Base-by-base conservation (phyloP, 2,888 invertebrate genomes). In the Chelonus formosanus region DNA sequence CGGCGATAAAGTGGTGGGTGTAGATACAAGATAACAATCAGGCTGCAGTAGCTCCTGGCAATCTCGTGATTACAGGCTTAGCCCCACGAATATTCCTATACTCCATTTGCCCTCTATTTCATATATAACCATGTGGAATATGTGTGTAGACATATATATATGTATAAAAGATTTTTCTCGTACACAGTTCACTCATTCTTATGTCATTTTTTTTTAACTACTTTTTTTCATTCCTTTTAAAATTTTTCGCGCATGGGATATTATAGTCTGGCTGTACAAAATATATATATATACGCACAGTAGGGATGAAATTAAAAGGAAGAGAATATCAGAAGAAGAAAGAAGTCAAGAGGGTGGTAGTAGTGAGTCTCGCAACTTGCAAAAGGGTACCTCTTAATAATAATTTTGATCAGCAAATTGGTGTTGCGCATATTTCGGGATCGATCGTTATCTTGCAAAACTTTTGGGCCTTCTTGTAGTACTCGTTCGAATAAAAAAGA, bases 1-100 rank as follows among this genome's bases (percentile, higher is more conserved):
- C 78, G 77, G 77, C 81, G 80, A 82, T 82, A 82, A 82, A 82
- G 80, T 82, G 81, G 82, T 82, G 82, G 82, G 82, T 82, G 82
- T 82, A 82, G 80, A 80, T 81, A 81, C 81, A 78, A 82, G 82
- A 82, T 82, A 82, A 81, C 82, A 81, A 82, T 82, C 81, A 78
- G 71, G 80, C 81, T 80, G 81, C 82, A 78, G 81, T 81, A 81
- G 82, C 82, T 82, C 75, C 81, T 82, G 80, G 82, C 81, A 80
- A 81, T 82, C 80, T 80, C 74, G 76, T 82, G 80, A 82, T 81
- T 82, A 82, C 81, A 81, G 82, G 80, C 80, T 81, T 81, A 80
- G 78, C 76, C 78, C 65, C 63, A 59, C 68, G 66, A 70, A 59
- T 71, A 65, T 62, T 32, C 40, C 55, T 65, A 43, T 52, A 45